Base-by-base conservation (phyloP, 2,113 vertebrate species). In the Platichthys stellatus region DNA sequence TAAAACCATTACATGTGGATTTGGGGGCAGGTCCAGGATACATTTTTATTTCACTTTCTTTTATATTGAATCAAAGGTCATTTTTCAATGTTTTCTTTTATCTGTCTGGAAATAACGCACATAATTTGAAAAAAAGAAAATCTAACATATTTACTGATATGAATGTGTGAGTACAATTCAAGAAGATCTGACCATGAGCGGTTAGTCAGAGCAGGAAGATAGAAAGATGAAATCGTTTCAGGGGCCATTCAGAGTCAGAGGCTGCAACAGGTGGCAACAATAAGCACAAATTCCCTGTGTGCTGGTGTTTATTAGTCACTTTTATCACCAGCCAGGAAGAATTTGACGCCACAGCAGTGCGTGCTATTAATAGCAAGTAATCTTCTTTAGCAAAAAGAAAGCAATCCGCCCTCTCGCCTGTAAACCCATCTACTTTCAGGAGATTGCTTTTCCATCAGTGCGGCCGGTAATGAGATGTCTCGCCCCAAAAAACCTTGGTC, bases 251-350 rank as follows among this genome's bases (percentile, higher is more conserved):
- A 54, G 23, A 61, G 18, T 62, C 23, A 56, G 38, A 70, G 28
- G 38, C 49, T 0, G 18, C 72, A 82, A 82, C 74, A 77, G 80
- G 80, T 77, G 74, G 40, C 28, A 21, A 69, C 74, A 78, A 59
- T 59, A 49, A 58, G 69, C 64, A 6, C 43, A 4, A 56, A 65
- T 61, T 78, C 71, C 49, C 57, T 74, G 59, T 3, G 53, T 63
- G 53, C 23, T 68, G n/a, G 24, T 31, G 74, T 54, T 74, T 45
- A 56, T 59, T 54, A 61, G 65, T 20, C 35, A 24, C 54, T 58
- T 74, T 84, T 53, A 76, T 59, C 53, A 63, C 57, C 49, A 17
- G 58, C 40, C 76, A 63, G 51, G 72, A 76, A 72, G 76, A 72
- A 68, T 65, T 23, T 62, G 15, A 63, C 26, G 26, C 71, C 72